Evolutionary conservation across 2,888 invertebrate species (phyloP).

Genomic region (Drosophila heteroneura): DNA sequence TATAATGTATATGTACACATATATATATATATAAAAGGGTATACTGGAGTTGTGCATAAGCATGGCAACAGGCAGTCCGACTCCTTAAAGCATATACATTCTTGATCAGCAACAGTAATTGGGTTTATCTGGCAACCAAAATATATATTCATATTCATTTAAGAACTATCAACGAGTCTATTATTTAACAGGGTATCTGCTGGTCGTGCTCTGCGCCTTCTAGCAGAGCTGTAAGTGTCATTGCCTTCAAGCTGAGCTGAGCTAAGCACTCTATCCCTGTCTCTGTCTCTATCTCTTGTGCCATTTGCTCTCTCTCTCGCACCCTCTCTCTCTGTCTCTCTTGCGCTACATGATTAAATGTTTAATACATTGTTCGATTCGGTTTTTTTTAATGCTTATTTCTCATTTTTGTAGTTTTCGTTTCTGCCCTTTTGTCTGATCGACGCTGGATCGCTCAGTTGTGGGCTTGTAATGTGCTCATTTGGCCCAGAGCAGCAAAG

Average conservation of each 20-base stretch:
- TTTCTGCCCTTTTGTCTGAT: constrained; percentile 36
- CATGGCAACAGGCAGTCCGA: neutral
- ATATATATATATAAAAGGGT: neutral
- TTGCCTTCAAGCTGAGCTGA: constrained; percentile 42
- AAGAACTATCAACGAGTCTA: no score
- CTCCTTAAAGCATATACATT: neutral
- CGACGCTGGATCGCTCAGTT: constrained; percentile 4
- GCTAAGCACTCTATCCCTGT: neutral
- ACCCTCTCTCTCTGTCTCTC: constrained; percentile 40
- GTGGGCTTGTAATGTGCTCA: constrained; percentile 55
- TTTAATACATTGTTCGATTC: constrained; percentile 61
- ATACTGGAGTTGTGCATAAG: no score
- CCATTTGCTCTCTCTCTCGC: constrained; percentile 1
- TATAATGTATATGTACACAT: neutral
- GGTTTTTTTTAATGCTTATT: constrained; percentile 4
- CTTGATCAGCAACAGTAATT: neutral
- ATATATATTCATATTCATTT: neutral
- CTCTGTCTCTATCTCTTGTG: neutral
- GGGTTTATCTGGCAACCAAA: neutral
- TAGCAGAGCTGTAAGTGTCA: constrained; percentile 49
- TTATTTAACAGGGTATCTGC: neutral
- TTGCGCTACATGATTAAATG: constrained; percentile 52
- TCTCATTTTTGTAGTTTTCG: constrained; percentile 62
- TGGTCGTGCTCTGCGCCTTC: neutral
- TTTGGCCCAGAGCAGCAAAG: constrained; percentile 4